Evolutionary conservation across 2,888 invertebrate genomes (phyloP).

Genomic region (Drosophila melanosoma): DNA sequence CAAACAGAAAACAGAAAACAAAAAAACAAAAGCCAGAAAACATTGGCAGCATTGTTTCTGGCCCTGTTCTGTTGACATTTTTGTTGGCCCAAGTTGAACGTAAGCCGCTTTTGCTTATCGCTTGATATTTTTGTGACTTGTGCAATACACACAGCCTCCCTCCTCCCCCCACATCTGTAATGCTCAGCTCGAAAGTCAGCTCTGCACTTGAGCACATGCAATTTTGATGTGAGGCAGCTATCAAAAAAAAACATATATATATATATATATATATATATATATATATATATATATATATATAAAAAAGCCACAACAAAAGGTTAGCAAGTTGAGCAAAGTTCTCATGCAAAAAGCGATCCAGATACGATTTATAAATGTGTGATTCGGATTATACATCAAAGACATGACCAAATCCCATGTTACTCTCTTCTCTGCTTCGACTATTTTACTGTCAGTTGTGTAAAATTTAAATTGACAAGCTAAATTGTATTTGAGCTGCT

Average conservation of each 20-base stretch:
- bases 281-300: constrained; percentile 10
- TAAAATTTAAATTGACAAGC: constrained; percentile 28
- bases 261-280: constrained; percentile 22
- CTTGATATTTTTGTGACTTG: constrained; percentile 67
- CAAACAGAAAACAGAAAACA: constrained; percentile 48
- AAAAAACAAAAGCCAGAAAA: neutral
- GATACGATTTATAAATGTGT: constrained; percentile 19
- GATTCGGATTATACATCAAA: constrained; percentile 33
- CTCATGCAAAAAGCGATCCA: constrained; percentile 13
- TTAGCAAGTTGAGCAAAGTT: constrained; percentile 42
- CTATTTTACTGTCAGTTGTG: neutral
- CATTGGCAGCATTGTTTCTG: constrained; percentile 48
- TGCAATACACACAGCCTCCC: constrained; percentile 24
- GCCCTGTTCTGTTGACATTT: constrained; percentile 37
- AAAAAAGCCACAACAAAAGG: constrained; percentile 61
- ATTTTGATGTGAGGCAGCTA: constrained; percentile 51
- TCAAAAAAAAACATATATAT: constrained; percentile 4
- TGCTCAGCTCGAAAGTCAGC: constrained; percentile 13
- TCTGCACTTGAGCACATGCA: constrained; percentile 55
- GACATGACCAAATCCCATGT: constrained; percentile 26
- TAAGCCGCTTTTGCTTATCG: constrained; percentile 74
- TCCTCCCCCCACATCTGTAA: neutral
- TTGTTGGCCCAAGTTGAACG: constrained; percentile 57
- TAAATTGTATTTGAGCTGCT: constrained; percentile 8
- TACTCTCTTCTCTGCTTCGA: constrained; percentile 7